Evolutionary conservation across 2,113 vertebrate genomes (phyloP).

Genomic region (Colius striatus): DNA sequence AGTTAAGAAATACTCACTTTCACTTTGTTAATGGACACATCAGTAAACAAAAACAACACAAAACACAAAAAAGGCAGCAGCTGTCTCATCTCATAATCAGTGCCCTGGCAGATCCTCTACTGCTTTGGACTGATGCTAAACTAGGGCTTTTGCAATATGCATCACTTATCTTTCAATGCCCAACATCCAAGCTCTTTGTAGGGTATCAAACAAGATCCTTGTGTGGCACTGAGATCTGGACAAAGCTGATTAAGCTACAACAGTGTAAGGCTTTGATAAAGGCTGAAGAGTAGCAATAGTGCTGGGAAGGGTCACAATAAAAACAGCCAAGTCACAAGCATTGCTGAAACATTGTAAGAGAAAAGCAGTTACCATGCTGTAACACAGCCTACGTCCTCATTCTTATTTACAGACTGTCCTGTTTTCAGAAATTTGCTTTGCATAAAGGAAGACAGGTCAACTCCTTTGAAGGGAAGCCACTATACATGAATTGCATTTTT

Average conservation of each 20-base stretch:
- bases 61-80: not conserved
- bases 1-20: not conserved
- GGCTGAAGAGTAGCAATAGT: not conserved
- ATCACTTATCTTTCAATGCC: not conserved
- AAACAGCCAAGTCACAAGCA: not conserved
- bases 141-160: not conserved
- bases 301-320: not conserved
- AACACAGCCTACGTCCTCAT: not conserved
- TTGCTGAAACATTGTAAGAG: rapidly evolving
- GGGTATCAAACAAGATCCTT: not conserved
- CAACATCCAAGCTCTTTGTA: not conserved
- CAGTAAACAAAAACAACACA: not conserved
- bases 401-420: not conserved
- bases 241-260: not conserved
- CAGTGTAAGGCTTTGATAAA: not conserved
- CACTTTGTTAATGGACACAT: not conserved
- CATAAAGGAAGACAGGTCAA: not conserved
- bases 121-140: not conserved
- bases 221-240: not conserved
- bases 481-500: not conserved
- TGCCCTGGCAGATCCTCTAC: not conserved
- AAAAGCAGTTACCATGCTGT: not conserved
- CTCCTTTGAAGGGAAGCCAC: not conserved
- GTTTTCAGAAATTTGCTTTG: not conserved
- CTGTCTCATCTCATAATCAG: not conserved